Evolutionary conservation across 2,888 invertebrate genomes (phyloP).

Genomic region (Trachelus iudaicus): DNA sequence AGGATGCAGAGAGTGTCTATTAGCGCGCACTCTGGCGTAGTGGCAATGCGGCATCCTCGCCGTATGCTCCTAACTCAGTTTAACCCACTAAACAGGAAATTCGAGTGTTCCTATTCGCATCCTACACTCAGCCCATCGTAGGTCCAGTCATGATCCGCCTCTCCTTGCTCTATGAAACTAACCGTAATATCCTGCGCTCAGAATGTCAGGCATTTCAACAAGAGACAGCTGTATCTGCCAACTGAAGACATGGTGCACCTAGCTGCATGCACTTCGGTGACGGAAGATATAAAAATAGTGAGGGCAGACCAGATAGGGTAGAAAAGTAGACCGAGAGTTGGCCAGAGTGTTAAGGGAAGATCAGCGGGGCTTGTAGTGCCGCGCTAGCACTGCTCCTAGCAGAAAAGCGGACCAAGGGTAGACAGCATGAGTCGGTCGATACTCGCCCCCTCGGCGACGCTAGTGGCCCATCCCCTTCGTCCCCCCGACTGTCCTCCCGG

Average conservation of each 20-base stretch:
- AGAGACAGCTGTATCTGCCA: neutral
- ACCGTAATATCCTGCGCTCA: neutral
- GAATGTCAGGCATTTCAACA: neutral
- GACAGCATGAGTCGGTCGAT: constrained; percentile 25
- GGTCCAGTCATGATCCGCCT: neutral
- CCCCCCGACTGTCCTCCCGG: neutral
- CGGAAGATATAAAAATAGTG: neutral
- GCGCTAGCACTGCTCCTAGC: neutral
- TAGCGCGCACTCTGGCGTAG: neutral
- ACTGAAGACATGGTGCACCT: neutral
- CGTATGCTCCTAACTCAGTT: neutral
- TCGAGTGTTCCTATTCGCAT: neutral
- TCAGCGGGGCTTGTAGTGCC: neutral
- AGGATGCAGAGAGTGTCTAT: neutral
- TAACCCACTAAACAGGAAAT: neutral
- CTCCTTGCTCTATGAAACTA: neutral
- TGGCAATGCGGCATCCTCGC: neutral
- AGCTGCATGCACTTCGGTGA: neutral
- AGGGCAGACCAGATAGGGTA: neutral
- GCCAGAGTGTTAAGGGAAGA: neutral
- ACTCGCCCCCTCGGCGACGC: constrained; percentile 24
- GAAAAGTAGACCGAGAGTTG: neutral
- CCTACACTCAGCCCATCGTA: neutral
- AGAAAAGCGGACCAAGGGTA: constrained; percentile 2
- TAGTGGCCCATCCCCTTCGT: constrained; percentile 12